Conservation (phyloP, 2,888 invertebrate species). For the Ectobius pallidus region DNA sequence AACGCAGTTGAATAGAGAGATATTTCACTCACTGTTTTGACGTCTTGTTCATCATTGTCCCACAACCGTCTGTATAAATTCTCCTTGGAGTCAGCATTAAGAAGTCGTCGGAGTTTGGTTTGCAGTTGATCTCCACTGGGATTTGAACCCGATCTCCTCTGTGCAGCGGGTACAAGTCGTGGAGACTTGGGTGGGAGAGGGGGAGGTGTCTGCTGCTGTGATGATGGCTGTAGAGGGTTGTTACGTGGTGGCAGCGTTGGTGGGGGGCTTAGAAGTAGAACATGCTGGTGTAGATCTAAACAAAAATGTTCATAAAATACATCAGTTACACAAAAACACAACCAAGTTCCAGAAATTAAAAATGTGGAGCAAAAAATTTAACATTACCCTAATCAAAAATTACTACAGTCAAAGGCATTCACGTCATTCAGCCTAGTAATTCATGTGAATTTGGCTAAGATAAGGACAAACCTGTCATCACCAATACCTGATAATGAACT, state of each 20-base stretch:
- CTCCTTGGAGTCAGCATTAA: constrained; percentile 77
- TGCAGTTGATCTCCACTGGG: constrained; percentile 68
- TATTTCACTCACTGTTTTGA: constrained; percentile 35
- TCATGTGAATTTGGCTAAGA: too few relatives aligned
- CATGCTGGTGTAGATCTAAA: constrained; percentile 34
- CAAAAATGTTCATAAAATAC: not conserved
- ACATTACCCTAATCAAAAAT: too few relatives aligned
- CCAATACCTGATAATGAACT: too few relatives aligned
- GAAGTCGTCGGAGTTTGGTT: constrained; percentile 75
- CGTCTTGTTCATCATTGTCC: constrained; percentile 37
- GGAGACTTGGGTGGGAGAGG: constrained; percentile 42
- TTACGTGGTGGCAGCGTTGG: constrained; percentile 39
- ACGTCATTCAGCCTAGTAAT: too few relatives aligned
- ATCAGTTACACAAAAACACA: too few relatives aligned
- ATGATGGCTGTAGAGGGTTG: constrained; percentile 23
- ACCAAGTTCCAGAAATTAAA: too few relatives aligned
- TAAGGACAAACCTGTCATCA: too few relatives aligned
- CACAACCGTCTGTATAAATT: constrained; percentile 55
- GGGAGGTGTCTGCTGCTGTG: constrained; percentile 33
- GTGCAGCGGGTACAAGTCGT: constrained; percentile 42
- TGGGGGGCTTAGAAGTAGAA: constrained; percentile 35
- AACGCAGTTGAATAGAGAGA: too few relatives aligned
- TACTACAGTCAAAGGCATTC: too few relatives aligned
- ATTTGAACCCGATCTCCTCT: constrained; percentile 43
- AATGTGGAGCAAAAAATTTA: too few relatives aligned